Conservation (phyloP, 2,888 invertebrate genomes). For the Elaeidobius kamerunicus region DNA sequence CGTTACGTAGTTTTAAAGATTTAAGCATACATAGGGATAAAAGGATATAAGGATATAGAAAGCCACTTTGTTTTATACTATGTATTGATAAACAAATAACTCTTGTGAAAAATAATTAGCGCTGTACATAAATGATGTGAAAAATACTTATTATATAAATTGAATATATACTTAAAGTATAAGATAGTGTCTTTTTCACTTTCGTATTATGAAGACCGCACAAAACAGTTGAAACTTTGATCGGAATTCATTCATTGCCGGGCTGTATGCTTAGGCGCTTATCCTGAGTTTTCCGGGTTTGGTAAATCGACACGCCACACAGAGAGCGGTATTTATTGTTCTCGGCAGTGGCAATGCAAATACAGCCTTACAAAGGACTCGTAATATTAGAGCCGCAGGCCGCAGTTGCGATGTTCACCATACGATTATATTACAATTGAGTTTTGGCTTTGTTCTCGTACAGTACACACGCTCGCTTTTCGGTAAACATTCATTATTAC, state of each 20-base stretch:
- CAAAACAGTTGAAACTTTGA: background rate
- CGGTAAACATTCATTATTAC: slow-evolving; percentile 28
- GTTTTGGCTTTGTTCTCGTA: slow-evolving; percentile 31
- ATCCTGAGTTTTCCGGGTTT: slow-evolving; percentile 9
- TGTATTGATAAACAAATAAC: too few species aligned
- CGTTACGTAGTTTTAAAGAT: too few species aligned
- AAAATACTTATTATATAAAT: too few species aligned
- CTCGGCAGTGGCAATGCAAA: slow-evolving; percentile 34
- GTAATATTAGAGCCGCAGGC: slow-evolving; percentile 38
- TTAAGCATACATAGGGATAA: too few species aligned
- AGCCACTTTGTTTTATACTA: too few species aligned
- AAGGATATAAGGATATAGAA: too few species aligned
- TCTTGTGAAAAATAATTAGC: too few species aligned
- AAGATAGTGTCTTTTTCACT: too few species aligned
- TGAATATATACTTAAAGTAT: too few species aligned
- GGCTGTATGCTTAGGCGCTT: slow-evolving; percentile 4
- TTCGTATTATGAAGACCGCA: too few species aligned
- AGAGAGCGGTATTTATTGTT: slow-evolving; percentile 26
- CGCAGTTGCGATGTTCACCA: slow-evolving; percentile 29
- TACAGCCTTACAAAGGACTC: slow-evolving; percentile 34
- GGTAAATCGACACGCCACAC: slow-evolving; percentile 22
- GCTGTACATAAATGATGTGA: too few species aligned
- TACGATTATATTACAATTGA: slow-evolving; percentile 31
- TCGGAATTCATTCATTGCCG: background rate
- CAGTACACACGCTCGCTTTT: slow-evolving; percentile 23